Conservation (phyloP, 2,113 vertebrate genomes). For the Ranitomeya variabilis region DNA sequence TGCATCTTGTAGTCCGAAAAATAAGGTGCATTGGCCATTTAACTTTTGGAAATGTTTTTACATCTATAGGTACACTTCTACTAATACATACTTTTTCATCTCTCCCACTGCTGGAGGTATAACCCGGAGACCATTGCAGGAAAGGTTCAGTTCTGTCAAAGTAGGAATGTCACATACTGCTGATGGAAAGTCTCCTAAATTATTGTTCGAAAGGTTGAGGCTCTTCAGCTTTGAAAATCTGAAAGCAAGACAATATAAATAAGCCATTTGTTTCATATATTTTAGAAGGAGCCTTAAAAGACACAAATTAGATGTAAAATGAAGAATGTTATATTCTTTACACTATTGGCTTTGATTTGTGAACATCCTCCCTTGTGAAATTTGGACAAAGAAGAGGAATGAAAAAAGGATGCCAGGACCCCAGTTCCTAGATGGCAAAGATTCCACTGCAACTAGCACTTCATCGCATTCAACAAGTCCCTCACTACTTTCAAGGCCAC, state of each 20-base stretch:
- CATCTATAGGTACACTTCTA: neutral
- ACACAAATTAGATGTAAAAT: no score
- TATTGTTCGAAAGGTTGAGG: constrained; percentile 97
- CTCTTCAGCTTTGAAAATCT: constrained; percentile 95
- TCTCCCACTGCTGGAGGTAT: constrained; percentile 81
- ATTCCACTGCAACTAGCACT: no score
- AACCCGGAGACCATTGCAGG: constrained; percentile 86
- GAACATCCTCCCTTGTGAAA: no score
- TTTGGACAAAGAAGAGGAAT: no score
- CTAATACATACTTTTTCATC: constrained; percentile 86
- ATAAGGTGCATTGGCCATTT: no score
- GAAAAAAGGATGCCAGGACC: no score
- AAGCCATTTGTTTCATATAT: neutral
- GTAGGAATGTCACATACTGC: constrained; percentile 88
- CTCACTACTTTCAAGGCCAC: no score
- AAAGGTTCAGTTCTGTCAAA: constrained; percentile 92
- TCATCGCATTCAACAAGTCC: no score
- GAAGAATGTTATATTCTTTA: neutral
- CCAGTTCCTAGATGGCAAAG: no score
- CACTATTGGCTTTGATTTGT: neutral
- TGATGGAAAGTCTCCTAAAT: constrained; percentile 86
- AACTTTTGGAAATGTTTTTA: no score
- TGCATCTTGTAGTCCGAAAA: no score
- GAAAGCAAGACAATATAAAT: constrained; percentile 40
- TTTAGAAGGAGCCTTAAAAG: neutral